Percentiles rank a stretch among this genome's conserved stretches.
phyloP scores from a whole-genome alignment of 1,140 invertebrate species.

The Solenopsis fugax region DNA sequence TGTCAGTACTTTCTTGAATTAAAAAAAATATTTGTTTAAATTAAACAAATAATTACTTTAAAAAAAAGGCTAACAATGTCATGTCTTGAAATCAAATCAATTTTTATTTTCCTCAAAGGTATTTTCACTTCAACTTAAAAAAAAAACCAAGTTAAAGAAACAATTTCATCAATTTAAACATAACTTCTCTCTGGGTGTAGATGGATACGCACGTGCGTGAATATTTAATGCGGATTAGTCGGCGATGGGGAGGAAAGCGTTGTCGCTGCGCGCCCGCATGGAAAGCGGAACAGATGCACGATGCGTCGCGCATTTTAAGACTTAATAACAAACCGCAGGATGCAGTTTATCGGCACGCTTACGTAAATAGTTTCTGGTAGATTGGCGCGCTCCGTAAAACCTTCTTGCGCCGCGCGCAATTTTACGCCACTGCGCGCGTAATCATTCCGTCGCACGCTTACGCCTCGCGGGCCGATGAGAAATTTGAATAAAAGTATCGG shows the following conservation, averaged over 20 bases:
- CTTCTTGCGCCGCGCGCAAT: background rate
- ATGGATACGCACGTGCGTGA: background rate
- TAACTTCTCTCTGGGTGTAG: no score
- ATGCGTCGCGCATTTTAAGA: background rate
- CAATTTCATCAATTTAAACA: no score
- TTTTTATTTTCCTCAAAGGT: no score
- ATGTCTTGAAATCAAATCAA: no score
- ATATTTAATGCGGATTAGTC: constrained; percentile 5
- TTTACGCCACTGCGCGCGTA: constrained; percentile 20
- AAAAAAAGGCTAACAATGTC: no score
- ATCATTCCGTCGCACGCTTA: background rate
- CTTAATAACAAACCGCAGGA: constrained; percentile 44
- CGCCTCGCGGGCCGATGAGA: constrained; percentile 5
- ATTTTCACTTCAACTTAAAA: no score
- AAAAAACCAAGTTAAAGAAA: no score
- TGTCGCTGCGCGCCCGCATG: background rate
- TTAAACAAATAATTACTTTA: no score
- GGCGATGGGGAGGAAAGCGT: background rate
- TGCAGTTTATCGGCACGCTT: constrained; percentile 42
- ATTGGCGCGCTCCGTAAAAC: constrained; percentile 22
- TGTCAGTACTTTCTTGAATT: no score
- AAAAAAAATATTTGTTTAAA: no score
- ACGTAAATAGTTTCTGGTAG: constrained; percentile 12
- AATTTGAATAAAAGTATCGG: constrained; percentile 50
- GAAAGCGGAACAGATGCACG: constrained; percentile 27